Percentiles rank a stretch among this genome's conserved stretches.
These are phyloP conservation scores for Mayetiola destructor DNA, from an alignment of 2,888 invertebrate genomes.

Conservation along the genomic window DNA sequence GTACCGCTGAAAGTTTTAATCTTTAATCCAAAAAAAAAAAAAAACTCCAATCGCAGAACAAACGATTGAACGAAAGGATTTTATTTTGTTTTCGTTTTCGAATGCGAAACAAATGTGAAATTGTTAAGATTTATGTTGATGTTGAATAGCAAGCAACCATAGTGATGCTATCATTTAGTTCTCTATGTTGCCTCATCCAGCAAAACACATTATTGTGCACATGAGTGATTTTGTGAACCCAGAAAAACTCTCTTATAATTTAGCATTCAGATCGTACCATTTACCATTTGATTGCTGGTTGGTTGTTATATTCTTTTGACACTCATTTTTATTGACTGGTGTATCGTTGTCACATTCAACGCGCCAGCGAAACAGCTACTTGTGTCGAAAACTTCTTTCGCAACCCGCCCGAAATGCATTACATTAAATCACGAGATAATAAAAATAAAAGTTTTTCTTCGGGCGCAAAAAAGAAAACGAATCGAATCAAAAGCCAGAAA, in stretches of 20 bases:
- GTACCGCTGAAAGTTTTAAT: not conserved
- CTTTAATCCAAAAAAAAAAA: no score
- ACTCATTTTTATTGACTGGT: slow-evolving; percentile 11
- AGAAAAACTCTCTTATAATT: no score
- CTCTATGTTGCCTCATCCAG: slow-evolving; percentile 5
- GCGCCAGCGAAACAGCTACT: no score
- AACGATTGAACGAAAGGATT: not conserved
- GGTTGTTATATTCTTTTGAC: slow-evolving; percentile 10
- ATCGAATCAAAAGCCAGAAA: not conserved
- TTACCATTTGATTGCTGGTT: no score
- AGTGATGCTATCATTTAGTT: not conserved
- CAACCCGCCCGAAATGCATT: slow-evolving; percentile 7
- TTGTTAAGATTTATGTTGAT: slow-evolving; percentile 9
- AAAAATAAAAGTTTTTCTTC: slow-evolving; percentile 10
- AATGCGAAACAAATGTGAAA: no score
- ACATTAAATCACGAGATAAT: slow-evolving; percentile 10
- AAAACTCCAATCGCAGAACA: no score
- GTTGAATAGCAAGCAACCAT: slow-evolving; percentile 1
- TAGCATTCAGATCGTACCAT: no score
- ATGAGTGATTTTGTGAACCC: not conserved
- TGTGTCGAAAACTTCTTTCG: no score
- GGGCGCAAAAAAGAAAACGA: not conserved
- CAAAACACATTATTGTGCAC: not conserved
- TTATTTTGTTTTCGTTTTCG: not conserved
- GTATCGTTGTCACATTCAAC: not conserved